A percentile compares a stretch with the other conserved stretches of the same genome.
These are phyloP conservation scores for Bombus sylvicola DNA, from an alignment of 1,140 invertebrate species.

Conservation along the genomic window DNA sequence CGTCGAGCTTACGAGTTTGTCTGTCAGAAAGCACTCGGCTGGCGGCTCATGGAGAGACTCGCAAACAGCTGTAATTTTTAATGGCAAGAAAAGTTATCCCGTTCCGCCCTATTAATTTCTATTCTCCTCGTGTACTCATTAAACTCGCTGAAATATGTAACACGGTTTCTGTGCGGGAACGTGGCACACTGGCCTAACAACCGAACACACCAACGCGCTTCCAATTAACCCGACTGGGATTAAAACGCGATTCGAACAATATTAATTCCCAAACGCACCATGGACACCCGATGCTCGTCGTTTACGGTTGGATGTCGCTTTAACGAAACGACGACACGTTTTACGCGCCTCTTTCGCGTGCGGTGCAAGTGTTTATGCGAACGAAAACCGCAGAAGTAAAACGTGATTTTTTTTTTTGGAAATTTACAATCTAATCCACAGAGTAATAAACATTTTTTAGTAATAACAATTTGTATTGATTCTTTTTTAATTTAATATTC, in stretches of 20 bases:
- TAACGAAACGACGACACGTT: neutral
- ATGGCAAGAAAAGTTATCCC: neutral
- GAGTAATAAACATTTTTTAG: too few relatives aligned
- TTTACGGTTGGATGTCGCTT: neutral
- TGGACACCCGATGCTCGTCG: neutral
- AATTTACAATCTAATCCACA: too few relatives aligned
- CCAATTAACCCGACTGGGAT: neutral
- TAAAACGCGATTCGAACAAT: slow-evolving; percentile 10
- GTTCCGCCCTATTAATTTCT: slow-evolving; percentile 30
- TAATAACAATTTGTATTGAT: too few relatives aligned
- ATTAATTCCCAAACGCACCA: neutral
- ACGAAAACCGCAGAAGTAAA: too few relatives aligned
- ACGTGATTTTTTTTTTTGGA: too few relatives aligned
- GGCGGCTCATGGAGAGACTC: neutral
- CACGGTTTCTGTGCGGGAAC: neutral
- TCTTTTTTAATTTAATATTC: too few relatives aligned
- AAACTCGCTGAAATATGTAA: slow-evolving; percentile 25
- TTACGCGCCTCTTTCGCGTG: neutral
- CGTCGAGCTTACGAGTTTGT: neutral
- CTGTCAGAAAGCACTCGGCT: neutral
- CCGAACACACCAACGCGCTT: neutral
- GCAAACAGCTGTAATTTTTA: slow-evolving; percentile 1
- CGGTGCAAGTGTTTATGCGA: too few relatives aligned
- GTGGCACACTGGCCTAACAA: neutral
- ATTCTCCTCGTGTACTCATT: slow-evolving; percentile 17